Base-by-base conservation (phyloP, 2,113 vertebrate genomes). In the Chaetodon auriga region DNA sequence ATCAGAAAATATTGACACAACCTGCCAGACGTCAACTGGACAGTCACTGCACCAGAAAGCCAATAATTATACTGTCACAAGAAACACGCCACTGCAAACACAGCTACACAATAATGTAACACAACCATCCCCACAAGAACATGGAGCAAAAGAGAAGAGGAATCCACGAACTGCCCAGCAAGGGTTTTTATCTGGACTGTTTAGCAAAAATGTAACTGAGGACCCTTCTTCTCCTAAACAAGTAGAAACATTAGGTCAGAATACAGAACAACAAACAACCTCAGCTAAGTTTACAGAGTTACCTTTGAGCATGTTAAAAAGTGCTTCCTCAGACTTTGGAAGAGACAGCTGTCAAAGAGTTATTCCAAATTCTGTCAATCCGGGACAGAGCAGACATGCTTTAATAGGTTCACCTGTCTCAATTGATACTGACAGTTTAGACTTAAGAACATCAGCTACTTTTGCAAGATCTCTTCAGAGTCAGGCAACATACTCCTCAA, bases 121-220 rank as follows among this genome's bases (percentile, higher is more conserved):
- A 51, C 84, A 90, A 13, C 77, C 80, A n/a, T 60, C 71, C 12
- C 71, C 73, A 54, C 81, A 89, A 65, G 79, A 75, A 78, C 36
- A 72, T 75, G 18, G 10, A 41, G 51, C 74, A 2, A 83, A 48
- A 68, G 84, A 92, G 48, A 89, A 81, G 70, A 89, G 35, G 8
- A 65, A 73, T 30, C 23, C 71, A 12, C 45, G 0, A 64, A 45
- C 48, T 76, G 63, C 15, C 11, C 91, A 92, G 35, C 93, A 91
- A 62, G 89, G 95, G 9, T 93, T 97, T 82, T 85, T 97, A 88
- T 95, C 96, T 69, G 95, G 91, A 30, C 86, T 96, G 5, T 94
- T 97, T 70, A 89, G 45, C 35, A 93, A 83, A 88, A 92, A 95
- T 85, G 91, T 93, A 72, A 81, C 55, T 75, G 95, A 96, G 80